Evolutionary conservation across 2,113 vertebrate species (phyloP), one percentile per base, ranked within the genome.

Genomic region (Kryptolebias marmoratus): DNA sequence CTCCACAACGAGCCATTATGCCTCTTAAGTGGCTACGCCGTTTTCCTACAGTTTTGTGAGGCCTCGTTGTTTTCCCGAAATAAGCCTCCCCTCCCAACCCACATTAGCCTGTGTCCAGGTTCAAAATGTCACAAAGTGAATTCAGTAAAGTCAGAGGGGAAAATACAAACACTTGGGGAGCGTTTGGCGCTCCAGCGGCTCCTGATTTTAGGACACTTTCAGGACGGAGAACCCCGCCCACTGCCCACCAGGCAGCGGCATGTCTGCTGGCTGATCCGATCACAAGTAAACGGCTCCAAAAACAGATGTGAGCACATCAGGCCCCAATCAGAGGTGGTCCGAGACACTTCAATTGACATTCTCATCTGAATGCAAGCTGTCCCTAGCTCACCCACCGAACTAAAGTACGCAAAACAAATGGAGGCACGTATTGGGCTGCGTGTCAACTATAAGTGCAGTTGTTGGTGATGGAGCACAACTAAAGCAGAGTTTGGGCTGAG

Each of bases 1-100:
- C 59, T 61, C 66, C 74, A 94, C 92, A 94, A 92, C 89, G 88
- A 87, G 39, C 80, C 91, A 77, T 91, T 94, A 91, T 94, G 85
- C 82, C 65, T 73, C 74, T 85, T 82, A 72, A 68, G 85, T 88
- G 77, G 79, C 67, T 12, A 84, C 36, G 48, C 70, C 66, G 79
- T 87, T 85, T 76, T 83, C 22, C 1, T 70, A 82, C 9, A 75
- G 79, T 88, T 82, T 72, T 91, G 85, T 89, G 81, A 91, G 86
- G 81, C 77, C 82, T 91, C 85, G 60, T 90, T 91, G 90, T 93
- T 91, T 81, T 71, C 71, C 61, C 50, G 79, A 77, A 22, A 71
- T 31, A 32, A 68, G n/a, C 47, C 22, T 22, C 22, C 22, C 61
- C 58, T 49, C 48, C 39, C 7, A 11, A 48, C 45, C 47, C 66